Percentiles rank a stretch among this genome's conserved stretches.
Conservation (phyloP, 2,113 vertebrate genomes). For the Lipophrys pholis region DNA sequence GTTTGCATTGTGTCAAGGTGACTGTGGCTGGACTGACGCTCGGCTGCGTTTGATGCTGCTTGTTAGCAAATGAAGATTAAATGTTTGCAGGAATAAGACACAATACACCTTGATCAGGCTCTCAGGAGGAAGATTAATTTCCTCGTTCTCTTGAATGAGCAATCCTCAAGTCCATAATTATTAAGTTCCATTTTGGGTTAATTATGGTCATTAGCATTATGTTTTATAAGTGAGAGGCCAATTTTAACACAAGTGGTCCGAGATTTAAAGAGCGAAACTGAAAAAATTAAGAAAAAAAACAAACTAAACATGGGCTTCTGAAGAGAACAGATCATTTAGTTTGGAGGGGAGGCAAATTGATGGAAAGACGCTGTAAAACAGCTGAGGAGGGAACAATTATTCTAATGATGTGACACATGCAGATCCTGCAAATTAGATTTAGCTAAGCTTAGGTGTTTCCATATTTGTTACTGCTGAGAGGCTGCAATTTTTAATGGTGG, state of each 20-base stretch:
- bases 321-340: conserved; percentile 96
- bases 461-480: conserved; percentile 80
- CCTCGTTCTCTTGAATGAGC: conserved; percentile 76
- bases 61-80: conserved; percentile 70
- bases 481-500: conserved; percentile 9
- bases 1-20: conserved; percentile 65
- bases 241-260: conserved; percentile 85
- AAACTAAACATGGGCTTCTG: conserved; percentile 86
- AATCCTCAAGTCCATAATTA: conserved; percentile 89
- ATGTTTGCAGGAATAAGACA: conserved; percentile 71
- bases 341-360: conserved; percentile 88
- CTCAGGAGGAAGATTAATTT: conserved; percentile 74
- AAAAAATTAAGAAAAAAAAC: conserved; percentile 74
- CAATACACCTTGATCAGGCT: conserved; percentile 84
- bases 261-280: conserved; percentile 37
- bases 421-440: conserved; percentile 96
- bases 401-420: conserved; percentile 97
- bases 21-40: conserved; percentile 60
- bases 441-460: conserved; percentile 89
- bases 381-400: conserved; percentile 99
- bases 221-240: conserved; percentile 92
- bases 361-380: conserved; percentile 96
- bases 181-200: conserved; percentile 97
- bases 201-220: conserved; percentile 99
- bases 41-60: conserved; percentile 59